Evolutionary conservation across 2,888 invertebrate species (phyloP), one percentile per base, ranked within the genome.

Genomic region (Trissoscelio sp.): DNA sequence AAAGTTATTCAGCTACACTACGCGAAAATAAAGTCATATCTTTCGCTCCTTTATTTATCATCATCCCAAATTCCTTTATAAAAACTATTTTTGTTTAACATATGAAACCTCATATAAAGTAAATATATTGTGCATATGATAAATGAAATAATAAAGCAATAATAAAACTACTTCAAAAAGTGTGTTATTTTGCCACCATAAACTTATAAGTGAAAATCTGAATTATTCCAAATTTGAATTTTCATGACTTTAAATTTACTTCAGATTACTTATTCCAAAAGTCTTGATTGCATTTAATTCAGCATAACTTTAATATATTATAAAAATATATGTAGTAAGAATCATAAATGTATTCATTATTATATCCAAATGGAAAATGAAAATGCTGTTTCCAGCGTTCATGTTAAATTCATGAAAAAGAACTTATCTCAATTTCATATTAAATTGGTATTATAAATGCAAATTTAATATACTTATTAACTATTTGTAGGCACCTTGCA

Each of bases 371-470:
- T 0, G 37, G 37, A 37, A 37, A 37, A 37, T 37, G 37, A 37
- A 37, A 37, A n/a, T 37, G 37, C 37, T 37, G 37, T 37, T 37
- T 37, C 37, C 37, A n/a, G 37, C n/a, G 37, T 9, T 37, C 37
- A 37, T 37, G 37, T 37, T 37, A 37, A 37, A 37, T 37, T 37
- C 37, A 37, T 37, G 37, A 37, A 37, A 37, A 37, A 37, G 37
- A 37, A 37, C 4, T 37, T 37, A 37, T 12, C 12, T 37, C 37
- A 37, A 37, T 37, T 37, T 37, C 37, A 37, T 37, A 37, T 37
- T 37, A n/a, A 37, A 37, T n/a, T 37, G 9, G 9, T 37, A n/a
- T 37, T 37, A 37, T 37, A n/a, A 37, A 3, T n/a, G 37, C 11
- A 37, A 3, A 9, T 37, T 37, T 37, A n/a, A 37, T 37, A n/a